phyloP scores from a whole-genome alignment of 1,140 invertebrate species.

The Saxidomus purpurata region DNA sequence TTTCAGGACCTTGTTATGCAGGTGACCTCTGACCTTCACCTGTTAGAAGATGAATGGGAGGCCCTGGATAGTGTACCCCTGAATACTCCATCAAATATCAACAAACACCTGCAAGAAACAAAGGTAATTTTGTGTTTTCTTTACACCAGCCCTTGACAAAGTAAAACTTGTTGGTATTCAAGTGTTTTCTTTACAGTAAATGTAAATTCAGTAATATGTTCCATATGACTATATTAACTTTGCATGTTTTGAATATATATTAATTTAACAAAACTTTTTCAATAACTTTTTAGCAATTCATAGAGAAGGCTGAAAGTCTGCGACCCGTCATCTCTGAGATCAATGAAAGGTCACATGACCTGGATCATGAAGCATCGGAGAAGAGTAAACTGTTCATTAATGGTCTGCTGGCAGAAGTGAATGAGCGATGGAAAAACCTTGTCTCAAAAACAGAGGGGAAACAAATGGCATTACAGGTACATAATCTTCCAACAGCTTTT shows the following conservation, averaged over 20 bases:
- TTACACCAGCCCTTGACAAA: too few species aligned
- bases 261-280: too few species aligned
- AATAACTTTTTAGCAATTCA: slow-evolving; percentile 72
- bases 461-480: slow-evolving; percentile 74
- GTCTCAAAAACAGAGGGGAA: slow-evolving; percentile 74
- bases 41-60: slow-evolving; percentile 69
- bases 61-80: slow-evolving; percentile 64
- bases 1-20: slow-evolving; percentile 67
- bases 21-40: slow-evolving; percentile 70
- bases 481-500: too few species aligned
- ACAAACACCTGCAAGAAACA: slow-evolving; percentile 62
- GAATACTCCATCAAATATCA: slow-evolving; percentile 63
- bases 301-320: slow-evolving; percentile 70
- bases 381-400: slow-evolving; percentile 89
- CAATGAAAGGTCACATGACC: slow-evolving; percentile 90
- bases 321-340: slow-evolving; percentile 88
- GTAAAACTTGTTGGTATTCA: too few species aligned
- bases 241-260: too few species aligned
- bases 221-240: too few species aligned
- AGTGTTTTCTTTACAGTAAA: too few species aligned
- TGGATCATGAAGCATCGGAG: slow-evolving; percentile 89
- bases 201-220: too few species aligned
- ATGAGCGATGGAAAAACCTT: slow-evolving; percentile 76
- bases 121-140: slow-evolving; percentile 69
- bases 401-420: slow-evolving; percentile 89